These are phyloP conservation scores for Lycia hirtaria DNA, from an alignment of 2,888 invertebrate genomes.

Conservation along the genomic window DNA sequence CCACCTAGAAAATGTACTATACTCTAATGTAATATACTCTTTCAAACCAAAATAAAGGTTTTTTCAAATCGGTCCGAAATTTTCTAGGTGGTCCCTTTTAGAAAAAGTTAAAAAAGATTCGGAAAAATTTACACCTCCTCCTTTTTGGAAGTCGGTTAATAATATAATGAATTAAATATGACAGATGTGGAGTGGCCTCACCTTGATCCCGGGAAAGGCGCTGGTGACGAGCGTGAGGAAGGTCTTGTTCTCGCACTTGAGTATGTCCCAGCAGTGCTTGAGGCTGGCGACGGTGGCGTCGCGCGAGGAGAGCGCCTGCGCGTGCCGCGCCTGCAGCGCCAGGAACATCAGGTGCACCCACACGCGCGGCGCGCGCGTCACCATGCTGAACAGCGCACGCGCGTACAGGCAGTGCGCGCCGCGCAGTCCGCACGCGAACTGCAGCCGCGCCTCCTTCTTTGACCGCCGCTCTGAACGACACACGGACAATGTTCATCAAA, in stretches of 20 bases:
- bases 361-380: conserved; percentile 92
- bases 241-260: conserved; percentile 95
- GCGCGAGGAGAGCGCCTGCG: conserved; percentile 91
- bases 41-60: too few relatives aligned
- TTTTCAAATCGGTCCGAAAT: too few relatives aligned
- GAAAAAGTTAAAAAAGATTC: too few relatives aligned
- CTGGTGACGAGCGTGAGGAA: conserved; percentile 96
- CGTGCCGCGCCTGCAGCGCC: conserved; percentile 93
- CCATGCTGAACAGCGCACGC: conserved; percentile 91
- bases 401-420: conserved; percentile 96
- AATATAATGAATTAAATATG: too few relatives aligned
- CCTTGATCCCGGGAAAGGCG: conserved; percentile 95
- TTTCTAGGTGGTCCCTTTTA: not conserved
- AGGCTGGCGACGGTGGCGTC: conserved; percentile 93
- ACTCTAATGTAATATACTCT: too few relatives aligned
- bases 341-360: conserved; percentile 99
- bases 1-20: too few relatives aligned
- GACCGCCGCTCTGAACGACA: conserved; percentile 91
- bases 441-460: conserved; percentile 94
- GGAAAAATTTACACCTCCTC: too few relatives aligned
- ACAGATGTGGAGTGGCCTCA: too few relatives aligned
- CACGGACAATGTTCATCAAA: too few relatives aligned
- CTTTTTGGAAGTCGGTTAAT: too few relatives aligned
- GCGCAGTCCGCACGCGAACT: conserved; percentile 95
- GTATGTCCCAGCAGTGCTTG: conserved; percentile 97